A percentile compares a stretch with the other conserved stretches of the same genome.
These are phyloP conservation scores for Salvelinus fontinalis DNA, from an alignment of 2,113 vertebrate species.

Conservation along the genomic window DNA sequence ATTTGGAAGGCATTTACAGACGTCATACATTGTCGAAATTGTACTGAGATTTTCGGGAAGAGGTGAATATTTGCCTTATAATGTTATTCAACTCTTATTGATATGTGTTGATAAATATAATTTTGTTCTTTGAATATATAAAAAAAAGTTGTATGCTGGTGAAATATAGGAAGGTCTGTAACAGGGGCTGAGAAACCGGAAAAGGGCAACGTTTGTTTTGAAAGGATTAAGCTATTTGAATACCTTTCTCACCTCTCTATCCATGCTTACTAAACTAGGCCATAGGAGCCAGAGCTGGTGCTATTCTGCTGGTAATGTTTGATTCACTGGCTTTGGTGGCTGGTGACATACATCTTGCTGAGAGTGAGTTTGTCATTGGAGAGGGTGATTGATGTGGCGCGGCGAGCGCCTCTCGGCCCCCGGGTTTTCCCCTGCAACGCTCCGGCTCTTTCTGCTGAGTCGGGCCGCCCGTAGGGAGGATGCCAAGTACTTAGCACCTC, in stretches of 20 bases:
- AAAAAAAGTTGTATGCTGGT: background rate
- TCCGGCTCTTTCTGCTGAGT: constrained; percentile 50
- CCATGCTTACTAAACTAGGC: constrained; percentile 55
- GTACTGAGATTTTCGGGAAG: background rate
- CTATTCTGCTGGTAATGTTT: constrained; percentile 62
- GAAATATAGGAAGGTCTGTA: background rate
- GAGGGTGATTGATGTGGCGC: constrained; percentile 67
- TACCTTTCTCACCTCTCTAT: background rate
- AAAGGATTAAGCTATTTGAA: background rate
- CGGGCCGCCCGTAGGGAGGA: constrained; percentile 41
- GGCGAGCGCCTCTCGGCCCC: constrained; percentile 20
- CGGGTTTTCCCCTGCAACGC: constrained; percentile 7
- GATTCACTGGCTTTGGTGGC: constrained; percentile 68
- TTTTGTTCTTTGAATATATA: background rate
- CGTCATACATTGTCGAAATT: background rate
- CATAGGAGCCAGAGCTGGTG: constrained; percentile 33
- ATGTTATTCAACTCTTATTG: background rate
- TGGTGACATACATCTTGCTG: constrained; percentile 69
- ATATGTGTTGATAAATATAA: background rate
- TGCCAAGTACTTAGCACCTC: constrained; percentile 47
- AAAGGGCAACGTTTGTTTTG: background rate
- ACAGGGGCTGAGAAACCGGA: background rate
- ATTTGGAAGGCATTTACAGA: constrained; percentile 41
- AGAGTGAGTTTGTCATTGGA: constrained; percentile 64
- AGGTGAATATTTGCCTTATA: background rate